phyloP scores from a whole-genome alignment of 2,888 invertebrate genomes.

The Parnassius smintheus region DNA sequence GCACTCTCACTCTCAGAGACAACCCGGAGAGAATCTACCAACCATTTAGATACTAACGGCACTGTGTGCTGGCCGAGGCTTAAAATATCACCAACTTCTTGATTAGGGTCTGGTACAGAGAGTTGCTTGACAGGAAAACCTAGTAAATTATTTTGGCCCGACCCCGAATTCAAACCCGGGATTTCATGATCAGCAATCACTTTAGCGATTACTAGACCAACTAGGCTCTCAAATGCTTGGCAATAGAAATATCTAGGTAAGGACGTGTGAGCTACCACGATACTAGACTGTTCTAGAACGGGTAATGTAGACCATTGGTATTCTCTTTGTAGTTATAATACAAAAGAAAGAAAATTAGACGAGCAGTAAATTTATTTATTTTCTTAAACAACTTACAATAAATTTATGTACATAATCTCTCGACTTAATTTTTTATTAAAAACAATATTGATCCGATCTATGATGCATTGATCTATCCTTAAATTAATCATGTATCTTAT shows the following conservation, averaged over 20 bases:
- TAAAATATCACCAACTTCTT: neutral
- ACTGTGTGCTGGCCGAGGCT: neutral
- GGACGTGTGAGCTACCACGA: too few relatives aligned
- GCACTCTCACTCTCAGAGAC: too few relatives aligned
- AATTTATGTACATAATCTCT: constrained; percentile 63
- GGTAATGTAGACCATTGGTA: too few relatives aligned
- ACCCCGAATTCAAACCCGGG: too few relatives aligned
- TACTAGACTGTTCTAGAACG: too few relatives aligned
- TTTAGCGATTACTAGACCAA: too few relatives aligned
- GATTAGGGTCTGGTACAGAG: neutral
- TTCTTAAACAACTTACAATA: constrained; percentile 55
- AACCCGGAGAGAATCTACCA: neutral
- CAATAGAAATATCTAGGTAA: neutral
- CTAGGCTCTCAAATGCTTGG: neutral
- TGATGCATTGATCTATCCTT: constrained; percentile 14
- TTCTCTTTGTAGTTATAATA: neutral
- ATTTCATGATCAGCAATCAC: too few relatives aligned
- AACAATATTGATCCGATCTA: constrained; percentile 21
- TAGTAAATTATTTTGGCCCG: too few relatives aligned
- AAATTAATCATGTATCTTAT: constrained; percentile 10
- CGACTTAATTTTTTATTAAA: constrained; percentile 32
- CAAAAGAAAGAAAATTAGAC: constrained; percentile 44
- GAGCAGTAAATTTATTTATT: constrained; percentile 67
- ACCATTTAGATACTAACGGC: neutral
- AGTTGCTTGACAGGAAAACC: neutral